These are phyloP conservation scores for Anhinga anhinga DNA, from an alignment of 2,113 vertebrate species.

Conservation along the genomic window DNA sequence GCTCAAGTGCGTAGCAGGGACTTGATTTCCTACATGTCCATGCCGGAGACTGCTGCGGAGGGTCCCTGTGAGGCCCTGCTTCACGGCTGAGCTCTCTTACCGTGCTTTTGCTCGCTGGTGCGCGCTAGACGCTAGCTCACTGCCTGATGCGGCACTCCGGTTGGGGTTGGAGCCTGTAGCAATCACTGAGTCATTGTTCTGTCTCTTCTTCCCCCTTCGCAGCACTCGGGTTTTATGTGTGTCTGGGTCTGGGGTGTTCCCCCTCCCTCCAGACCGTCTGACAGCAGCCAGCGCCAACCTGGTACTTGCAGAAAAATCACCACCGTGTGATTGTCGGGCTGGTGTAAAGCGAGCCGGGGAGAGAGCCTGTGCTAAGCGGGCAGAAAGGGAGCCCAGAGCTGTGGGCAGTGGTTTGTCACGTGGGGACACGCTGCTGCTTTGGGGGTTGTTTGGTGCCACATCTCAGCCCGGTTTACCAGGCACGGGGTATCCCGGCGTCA, in stretches of 20 bases:
- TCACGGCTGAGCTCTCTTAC: not conserved
- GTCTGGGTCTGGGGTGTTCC: slow-evolving; percentile 23
- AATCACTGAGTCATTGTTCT: slow-evolving; percentile 59
- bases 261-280: not conserved
- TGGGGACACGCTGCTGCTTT: not conserved
- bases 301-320: not conserved
- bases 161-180: not conserved
- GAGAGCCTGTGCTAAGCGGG: not conserved
- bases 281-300: not conserved
- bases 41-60: fast-evolving
- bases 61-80: fast-evolving
- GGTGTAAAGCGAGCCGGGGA: fast-evolving
- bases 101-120: not conserved
- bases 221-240: not conserved
- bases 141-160: not conserved
- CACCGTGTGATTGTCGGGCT: fast-evolving
- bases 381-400: not conserved
- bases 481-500: fast-evolving
- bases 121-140: fast-evolving
- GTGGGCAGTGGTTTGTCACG: fast-evolving
- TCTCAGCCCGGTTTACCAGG: fast-evolving
- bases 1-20: fast-evolving
- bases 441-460: not conserved
- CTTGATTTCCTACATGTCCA: fast-evolving
- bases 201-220: not conserved